Percentiles rank a stretch among this genome's conserved stretches.
phyloP scores from a whole-genome alignment of 35 echinoderm and acorn worm genomes.

The Nesometra sesokonis region DNA sequence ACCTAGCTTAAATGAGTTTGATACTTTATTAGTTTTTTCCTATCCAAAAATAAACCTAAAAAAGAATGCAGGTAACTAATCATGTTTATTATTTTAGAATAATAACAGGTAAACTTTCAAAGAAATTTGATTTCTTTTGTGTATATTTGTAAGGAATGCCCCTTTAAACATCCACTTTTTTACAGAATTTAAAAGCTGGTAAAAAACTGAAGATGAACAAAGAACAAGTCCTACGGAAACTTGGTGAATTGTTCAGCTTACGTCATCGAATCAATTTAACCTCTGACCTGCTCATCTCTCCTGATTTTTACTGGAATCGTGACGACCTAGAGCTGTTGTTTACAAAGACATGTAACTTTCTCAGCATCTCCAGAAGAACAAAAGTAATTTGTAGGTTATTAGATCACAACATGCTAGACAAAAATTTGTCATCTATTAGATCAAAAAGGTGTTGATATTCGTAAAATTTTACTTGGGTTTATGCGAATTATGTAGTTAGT shows the following conservation, averaged over 20 bases:
- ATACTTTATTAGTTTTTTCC: too few relatives aligned
- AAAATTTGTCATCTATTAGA: too few relatives aligned
- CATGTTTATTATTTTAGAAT: too few relatives aligned
- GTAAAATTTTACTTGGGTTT: too few relatives aligned
- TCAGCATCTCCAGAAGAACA: constrained; percentile 82
- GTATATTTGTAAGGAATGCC: too few relatives aligned
- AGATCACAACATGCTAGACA: neutral
- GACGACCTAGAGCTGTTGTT: constrained; percentile 68
- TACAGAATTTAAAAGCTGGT: constrained; percentile 57
- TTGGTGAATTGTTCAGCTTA: constrained; percentile 76
- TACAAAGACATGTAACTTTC: constrained; percentile 69
- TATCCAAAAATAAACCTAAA: too few relatives aligned
- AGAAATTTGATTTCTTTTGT: too few relatives aligned
- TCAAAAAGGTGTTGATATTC: too few relatives aligned
- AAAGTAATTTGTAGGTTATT: constrained; percentile 26
- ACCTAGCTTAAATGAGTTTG: too few relatives aligned
- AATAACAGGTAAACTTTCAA: too few relatives aligned
- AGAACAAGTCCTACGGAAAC: constrained; percentile 58
- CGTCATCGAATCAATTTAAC: constrained; percentile 89
- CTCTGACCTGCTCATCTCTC: constrained; percentile 84
- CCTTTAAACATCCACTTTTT: neutral
- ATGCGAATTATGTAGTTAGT: too few relatives aligned
- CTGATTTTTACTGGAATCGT: constrained; percentile 98
- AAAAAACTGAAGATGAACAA: constrained; percentile 67
- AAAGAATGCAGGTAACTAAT: too few relatives aligned